Percentiles rank a stretch among this genome's conserved stretches.
phyloP scores from a whole-genome alignment of 2,888 invertebrate genomes.

The Ernsta delagoae region DNA sequence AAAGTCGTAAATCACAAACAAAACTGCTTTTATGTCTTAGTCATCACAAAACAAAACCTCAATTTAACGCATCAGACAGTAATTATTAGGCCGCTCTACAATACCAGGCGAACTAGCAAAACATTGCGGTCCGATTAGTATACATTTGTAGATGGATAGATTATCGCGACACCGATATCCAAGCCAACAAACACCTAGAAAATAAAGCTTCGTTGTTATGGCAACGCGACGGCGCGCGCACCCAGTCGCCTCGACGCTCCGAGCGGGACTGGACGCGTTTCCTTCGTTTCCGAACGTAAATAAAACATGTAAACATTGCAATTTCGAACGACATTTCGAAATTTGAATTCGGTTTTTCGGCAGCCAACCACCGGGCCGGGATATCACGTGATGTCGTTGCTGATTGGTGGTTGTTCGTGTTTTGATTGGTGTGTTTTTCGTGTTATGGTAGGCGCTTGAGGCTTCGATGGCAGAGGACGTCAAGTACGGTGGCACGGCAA shows the following conservation, averaged over 20 bases:
- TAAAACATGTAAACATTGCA: conserved; percentile 45
- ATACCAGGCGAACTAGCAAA: conserved; percentile 10
- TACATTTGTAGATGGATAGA: conserved; percentile 26
- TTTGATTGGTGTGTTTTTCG: conserved; percentile 39
- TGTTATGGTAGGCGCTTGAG: conserved; percentile 53
- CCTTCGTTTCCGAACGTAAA: conserved; percentile 54
- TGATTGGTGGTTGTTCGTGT: conserved; percentile 15
- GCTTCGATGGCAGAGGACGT: conserved; percentile 66
- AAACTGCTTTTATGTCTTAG: not conserved
- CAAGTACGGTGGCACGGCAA: conserved; percentile 68
- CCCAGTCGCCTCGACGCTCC: conserved; percentile 63
- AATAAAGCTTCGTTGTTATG: conserved; percentile 63
- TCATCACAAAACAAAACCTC: conserved; percentile 2
- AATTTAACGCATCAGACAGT: conserved; percentile 8
- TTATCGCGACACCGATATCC: conserved; percentile 31
- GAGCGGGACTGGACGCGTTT: conserved; percentile 63
- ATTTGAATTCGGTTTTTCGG: conserved; percentile 16
- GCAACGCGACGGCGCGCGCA: conserved; percentile 77
- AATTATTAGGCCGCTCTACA: not conserved
- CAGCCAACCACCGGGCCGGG: conserved; percentile 13
- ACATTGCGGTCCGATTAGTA: conserved; percentile 27
- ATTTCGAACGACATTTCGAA: conserved; percentile 34
- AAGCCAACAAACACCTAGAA: conserved; percentile 38
- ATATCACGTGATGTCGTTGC: conserved; percentile 13
- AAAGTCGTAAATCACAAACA: not conserved